phyloP scores from a whole-genome alignment of 2,888 invertebrate genomes.

The Drosophila parthenogenetica region DNA sequence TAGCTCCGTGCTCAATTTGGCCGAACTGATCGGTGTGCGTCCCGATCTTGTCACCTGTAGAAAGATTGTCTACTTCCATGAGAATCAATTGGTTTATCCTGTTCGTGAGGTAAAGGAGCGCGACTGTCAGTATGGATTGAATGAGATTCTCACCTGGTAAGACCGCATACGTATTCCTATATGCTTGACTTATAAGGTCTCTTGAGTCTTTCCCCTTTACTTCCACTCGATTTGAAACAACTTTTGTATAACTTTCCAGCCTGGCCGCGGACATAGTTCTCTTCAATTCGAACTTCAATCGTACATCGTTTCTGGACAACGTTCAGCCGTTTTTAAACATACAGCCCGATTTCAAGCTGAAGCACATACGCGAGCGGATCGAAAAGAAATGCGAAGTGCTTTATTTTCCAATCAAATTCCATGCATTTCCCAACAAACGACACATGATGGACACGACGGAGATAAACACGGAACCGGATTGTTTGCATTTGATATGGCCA shows the following conservation, averaged over 20 bases:
- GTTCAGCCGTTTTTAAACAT: conserved; percentile 88
- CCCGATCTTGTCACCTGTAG: conserved; percentile 87
- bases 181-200: no score
- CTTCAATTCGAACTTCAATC: conserved; percentile 90
- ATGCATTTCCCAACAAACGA: conserved; percentile 83
- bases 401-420: conserved; percentile 87
- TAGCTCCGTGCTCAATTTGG: conserved; percentile 89
- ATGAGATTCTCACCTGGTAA: conserved; percentile 90
- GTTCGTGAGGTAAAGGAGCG: conserved; percentile 88
- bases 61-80: conserved; percentile 91
- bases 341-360: conserved; percentile 88
- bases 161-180: conserved; percentile 16
- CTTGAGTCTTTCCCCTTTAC: no score
- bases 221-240: neutral
- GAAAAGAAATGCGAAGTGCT: conserved; percentile 88
- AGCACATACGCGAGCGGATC: conserved; percentile 86
- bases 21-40: conserved; percentile 89
- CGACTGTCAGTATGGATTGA: conserved; percentile 91
- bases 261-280: conserved; percentile 89
- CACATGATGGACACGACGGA: conserved; percentile 65
- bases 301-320: conserved; percentile 88
- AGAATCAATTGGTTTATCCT: conserved; percentile 91
- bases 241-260: conserved; percentile 81
- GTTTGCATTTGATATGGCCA: conserved; percentile 89
- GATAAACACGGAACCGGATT: conserved; percentile 54